Base-by-base conservation (phyloP, 2,888 invertebrate genomes). In the Tipula unca region DNA sequence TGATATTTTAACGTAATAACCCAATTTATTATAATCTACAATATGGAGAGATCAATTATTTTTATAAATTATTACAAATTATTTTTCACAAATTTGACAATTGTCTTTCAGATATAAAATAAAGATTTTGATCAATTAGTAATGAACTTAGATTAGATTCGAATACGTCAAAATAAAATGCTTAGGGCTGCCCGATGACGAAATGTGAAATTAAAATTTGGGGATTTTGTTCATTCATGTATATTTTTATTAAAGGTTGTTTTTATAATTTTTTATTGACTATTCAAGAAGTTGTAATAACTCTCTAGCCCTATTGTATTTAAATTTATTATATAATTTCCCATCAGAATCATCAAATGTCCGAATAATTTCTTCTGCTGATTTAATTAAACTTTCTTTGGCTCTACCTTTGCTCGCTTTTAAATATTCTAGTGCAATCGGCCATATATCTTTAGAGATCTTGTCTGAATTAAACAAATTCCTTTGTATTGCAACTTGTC, bases 401-500 rank as follows among this genome's bases (percentile, higher is more conserved):
- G 94, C 94, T 87, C 93, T 92, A 0, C 96, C 96, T 89, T 94
- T 93, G 0, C 94, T 93, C 1, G 93, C 93, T 87, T 93, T 93
- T 88, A 96, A 94, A 89, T 96, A 96, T 88, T 95, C 94, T 36
- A 96, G 89, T 5, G 94, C 92, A 14, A 92, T 91, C 2, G 93
- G 92, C 93, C 95, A 96, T 87, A 93, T 91, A 29, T 93, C 91
- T 82, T 93, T 92, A 3, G 94, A 93, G 6, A 96, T 89, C 87
- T 93, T 92, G 3, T 90, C 89, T 14, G 92, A 90, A 86, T 94
- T 93, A 87, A 95, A 93, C 88, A 95, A 93, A 88, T 95, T 93
- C 87, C 94, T 94, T 87, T 93, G 93, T 85, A 96, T 91, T 93
- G 95, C 96, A n/a, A 94, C 93, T 91, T 96, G 96, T 86, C 93